These are phyloP conservation scores for Drosophila demipolita DNA, from an alignment of 2,888 invertebrate species.

Conservation along the genomic window DNA sequence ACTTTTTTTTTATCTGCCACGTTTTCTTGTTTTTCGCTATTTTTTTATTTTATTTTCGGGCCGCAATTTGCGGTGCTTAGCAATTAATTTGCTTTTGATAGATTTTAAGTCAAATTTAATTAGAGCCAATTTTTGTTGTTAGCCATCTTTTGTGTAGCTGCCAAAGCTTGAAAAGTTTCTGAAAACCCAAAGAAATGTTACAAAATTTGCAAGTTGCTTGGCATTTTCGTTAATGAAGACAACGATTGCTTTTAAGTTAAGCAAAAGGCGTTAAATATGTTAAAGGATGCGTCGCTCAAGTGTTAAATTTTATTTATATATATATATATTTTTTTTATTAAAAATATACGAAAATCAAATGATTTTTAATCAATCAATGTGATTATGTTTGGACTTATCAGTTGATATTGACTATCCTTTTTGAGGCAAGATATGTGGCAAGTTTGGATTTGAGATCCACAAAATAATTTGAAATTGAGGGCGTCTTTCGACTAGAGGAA, in stretches of 20 bases:
- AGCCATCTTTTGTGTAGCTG: not conserved
- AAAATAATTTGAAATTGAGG: slow-evolving; percentile 23
- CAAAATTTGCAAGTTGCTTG: slow-evolving; percentile 22
- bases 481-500: slow-evolving; percentile 22
- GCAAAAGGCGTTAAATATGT: not conserved
- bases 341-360: not conserved
- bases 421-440: not conserved
- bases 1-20: slow-evolving; percentile 9
- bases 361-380: not conserved
- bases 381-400: not conserved
- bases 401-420: not conserved
- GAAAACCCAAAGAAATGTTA: slow-evolving; percentile 6
- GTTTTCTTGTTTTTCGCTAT: slow-evolving; percentile 6
- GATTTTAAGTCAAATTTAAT: slow-evolving; percentile 75
- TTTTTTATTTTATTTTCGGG: not conserved
- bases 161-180: slow-evolving; percentile 9
- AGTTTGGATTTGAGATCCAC: not conserved
- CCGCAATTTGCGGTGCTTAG: slow-evolving; percentile 59
- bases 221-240: slow-evolving; percentile 1
- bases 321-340: too few species aligned
- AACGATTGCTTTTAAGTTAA: slow-evolving; percentile 4
- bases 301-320: not conserved
- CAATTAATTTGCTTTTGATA: slow-evolving; percentile 72
- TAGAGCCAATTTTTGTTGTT: slow-evolving; percentile 35
- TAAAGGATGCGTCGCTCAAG: not conserved